Evolutionary conservation across 35 echinoderm and acorn worm species (phyloP).

Genomic region (Lytechinus pictus): DNA sequence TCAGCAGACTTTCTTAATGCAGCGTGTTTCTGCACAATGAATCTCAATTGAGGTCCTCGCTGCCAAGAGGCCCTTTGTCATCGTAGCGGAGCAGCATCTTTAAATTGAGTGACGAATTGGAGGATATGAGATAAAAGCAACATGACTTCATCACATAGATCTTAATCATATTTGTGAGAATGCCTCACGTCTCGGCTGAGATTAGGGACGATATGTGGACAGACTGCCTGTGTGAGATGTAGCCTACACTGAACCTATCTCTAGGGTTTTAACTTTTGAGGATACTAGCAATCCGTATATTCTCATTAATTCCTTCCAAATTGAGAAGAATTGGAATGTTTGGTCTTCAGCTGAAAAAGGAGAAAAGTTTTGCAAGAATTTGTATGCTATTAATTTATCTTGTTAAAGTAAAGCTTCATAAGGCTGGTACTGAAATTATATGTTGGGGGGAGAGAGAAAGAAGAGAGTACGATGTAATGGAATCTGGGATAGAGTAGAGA

Average conservation of each 20-base stretch:
- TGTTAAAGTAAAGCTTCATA: not conserved
- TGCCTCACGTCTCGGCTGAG: not conserved
- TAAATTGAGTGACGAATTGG: not conserved
- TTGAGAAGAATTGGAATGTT: not conserved
- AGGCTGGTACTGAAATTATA: too few relatives aligned
- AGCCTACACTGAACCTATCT: not conserved
- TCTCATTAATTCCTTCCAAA: not conserved
- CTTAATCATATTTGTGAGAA: constrained; percentile 20
- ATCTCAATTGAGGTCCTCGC: not conserved
- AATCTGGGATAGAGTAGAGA: too few relatives aligned
- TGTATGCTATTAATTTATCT: not conserved
- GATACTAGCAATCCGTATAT: not conserved
- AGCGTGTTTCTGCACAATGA: not conserved
- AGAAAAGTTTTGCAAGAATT: not conserved
- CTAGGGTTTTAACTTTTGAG: not conserved
- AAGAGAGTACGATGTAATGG: too few relatives aligned
- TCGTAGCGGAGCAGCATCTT: not conserved
- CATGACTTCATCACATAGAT: constrained; percentile 4
- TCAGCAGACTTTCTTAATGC: not conserved
- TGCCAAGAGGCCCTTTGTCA: not conserved
- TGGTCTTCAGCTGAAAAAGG: not conserved
- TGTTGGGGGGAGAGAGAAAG: too few relatives aligned
- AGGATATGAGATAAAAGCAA: constrained; percentile 13
- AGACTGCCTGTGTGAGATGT: not conserved
- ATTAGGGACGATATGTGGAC: not conserved